These are phyloP conservation scores for Myrmecophaga tridactyla DNA, from an alignment of 2,113 vertebrate genomes.

Conservation along the genomic window DNA sequence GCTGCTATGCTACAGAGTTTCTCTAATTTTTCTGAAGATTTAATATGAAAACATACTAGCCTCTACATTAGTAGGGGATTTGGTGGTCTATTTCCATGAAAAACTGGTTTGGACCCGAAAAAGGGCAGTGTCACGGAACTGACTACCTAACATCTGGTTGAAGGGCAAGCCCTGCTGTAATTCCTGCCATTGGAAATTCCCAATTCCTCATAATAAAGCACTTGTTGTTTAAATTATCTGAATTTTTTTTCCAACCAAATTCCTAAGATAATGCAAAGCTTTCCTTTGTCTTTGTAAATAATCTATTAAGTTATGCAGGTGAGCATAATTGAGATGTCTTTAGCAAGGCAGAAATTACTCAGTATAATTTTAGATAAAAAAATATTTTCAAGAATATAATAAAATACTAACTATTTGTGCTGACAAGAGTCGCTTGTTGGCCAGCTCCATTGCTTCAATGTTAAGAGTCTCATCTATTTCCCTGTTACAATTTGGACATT, in stretches of 20 bases:
- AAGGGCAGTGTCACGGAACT: not conserved
- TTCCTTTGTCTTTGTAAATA: not conserved
- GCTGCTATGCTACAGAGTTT: not conserved
- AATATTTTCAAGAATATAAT: not conserved
- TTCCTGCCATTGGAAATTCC: not conserved
- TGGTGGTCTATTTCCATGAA: too few species aligned
- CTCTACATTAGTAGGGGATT: too few species aligned
- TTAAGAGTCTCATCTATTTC: slow-evolving; percentile 61
- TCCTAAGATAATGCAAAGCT: not conserved
- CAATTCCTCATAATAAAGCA: slow-evolving; percentile 17
- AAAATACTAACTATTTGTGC: slow-evolving; percentile 69
- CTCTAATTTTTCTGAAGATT: not conserved
- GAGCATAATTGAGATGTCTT: not conserved
- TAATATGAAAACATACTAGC: too few species aligned
- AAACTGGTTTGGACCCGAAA: not conserved
- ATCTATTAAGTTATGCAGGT: not conserved
- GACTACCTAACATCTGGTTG: not conserved
- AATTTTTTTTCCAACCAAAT: not conserved
- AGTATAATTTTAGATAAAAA: not conserved
- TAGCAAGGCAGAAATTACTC: not conserved
- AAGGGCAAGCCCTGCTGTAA: not conserved
- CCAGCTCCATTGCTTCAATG: slow-evolving; percentile 62
- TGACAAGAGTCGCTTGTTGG: slow-evolving; percentile 58
- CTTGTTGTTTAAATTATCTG: not conserved
- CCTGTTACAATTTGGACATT: slow-evolving; percentile 63